phyloP scores from a whole-genome alignment of 1,140 invertebrate species.

The Prorops nasuta region DNA sequence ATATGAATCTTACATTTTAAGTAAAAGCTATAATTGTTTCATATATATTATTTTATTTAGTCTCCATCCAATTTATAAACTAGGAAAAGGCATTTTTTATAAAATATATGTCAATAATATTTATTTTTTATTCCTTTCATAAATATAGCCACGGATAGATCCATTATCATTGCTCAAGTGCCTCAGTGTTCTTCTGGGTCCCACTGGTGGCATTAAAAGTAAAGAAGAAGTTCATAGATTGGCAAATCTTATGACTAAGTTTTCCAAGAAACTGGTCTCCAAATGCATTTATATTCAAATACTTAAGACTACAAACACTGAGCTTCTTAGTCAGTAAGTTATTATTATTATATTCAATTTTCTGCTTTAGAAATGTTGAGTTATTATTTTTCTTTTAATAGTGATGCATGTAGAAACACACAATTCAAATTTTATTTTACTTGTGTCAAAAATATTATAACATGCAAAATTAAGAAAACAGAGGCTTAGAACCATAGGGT shows the following conservation, averaged over 20 bases:
- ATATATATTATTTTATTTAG: too few relatives aligned
- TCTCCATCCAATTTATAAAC: too few relatives aligned
- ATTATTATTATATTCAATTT: conserved; percentile 11
- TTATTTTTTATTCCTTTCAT: conserved; percentile 27
- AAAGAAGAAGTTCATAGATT: conserved; percentile 80
- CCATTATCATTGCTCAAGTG: conserved; percentile 83
- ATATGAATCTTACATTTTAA: conserved; percentile 33
- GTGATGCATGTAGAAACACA: conserved; percentile 30
- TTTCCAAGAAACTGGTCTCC: conserved; percentile 92
- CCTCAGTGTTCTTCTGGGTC: conserved; percentile 77
- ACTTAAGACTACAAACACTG: conserved; percentile 81
- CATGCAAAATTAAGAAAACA: conserved; percentile 36
- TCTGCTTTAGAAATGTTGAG: not conserved
- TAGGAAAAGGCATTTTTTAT: too few relatives aligned
- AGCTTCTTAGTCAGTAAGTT: conserved; percentile 78
- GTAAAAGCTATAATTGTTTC: too few relatives aligned
- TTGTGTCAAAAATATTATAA: conserved; percentile 22
- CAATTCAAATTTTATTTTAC: conserved; percentile 18
- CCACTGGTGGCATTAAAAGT: conserved; percentile 83
- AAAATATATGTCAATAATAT: not conserved
- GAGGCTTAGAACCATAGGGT: conserved; percentile 41
- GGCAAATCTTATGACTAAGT: conserved; percentile 91
- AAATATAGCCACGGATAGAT: conserved; percentile 85
- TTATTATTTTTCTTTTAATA: not conserved
- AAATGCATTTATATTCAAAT: conserved; percentile 96